Evolutionary conservation across 2,888 invertebrate species (phyloP), one percentile per base, ranked within the genome.

Genomic region (Ornithoptera alexandrae): DNA sequence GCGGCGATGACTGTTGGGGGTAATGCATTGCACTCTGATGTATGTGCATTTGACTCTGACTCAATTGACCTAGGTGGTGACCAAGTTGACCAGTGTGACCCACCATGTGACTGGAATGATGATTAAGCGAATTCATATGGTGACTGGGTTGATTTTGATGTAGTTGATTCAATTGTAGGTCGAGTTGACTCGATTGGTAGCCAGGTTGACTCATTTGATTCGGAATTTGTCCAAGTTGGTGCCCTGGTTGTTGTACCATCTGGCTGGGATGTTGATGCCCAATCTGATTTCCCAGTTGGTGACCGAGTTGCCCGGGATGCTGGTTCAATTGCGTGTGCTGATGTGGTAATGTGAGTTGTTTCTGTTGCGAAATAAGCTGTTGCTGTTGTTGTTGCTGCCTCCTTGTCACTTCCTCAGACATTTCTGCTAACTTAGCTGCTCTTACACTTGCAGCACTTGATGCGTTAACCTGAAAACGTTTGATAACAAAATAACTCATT

Each of bases 381-480:
- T 87, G 86, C 67, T 86, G 86, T 57, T 82, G 84, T 20, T 92
- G 86, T 73, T 92, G 93, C 74, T 93, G 93, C 22, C 95, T 84
- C 62, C 96, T 87, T 71, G 95, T 87, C 15, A 96, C 95, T 82
- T 97, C 96, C 79, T 97, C 96, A 4, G 96, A 95, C 96, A 97
- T 96, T 86, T 97, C 97, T 6, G 95, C 95, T 70, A 96, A 89
- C 82, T 96, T 95, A 0, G 95, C 95, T 60, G 94, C 93, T 30
- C 90, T 86, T 0, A 84, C 85, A 58, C 76, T 85, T 76, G 86
- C 85, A 0, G 83, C 81, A 74, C 74, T 83, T 22, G 81, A 68
- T 69, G 83, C 82, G 71, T 78, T 81, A 12, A 73, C 72, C 82
- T 86, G 74, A 22, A 10, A 22, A 58, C 58, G 15, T 15, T 58